Base-by-base conservation (phyloP, 2,797 vertebrate genomes). In the Microhierax caerulescens region DNA sequence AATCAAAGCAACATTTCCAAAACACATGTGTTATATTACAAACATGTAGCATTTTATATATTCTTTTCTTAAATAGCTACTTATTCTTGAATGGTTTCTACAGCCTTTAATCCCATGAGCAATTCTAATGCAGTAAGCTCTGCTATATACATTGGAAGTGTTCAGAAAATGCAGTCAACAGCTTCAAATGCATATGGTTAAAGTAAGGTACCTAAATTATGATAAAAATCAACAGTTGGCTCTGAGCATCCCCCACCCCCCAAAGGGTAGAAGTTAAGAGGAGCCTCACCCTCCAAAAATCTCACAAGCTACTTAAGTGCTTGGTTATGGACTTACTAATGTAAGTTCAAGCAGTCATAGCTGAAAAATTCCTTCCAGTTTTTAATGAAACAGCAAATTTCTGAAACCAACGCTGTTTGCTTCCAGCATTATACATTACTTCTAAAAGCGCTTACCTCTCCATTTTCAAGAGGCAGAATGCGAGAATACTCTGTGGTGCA, bases 401-500 rank as follows among this genome's bases (percentile, higher is more conserved):
- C 13, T 48, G 37, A 84, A 73, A 41, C 2, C 4, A 27, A 45
- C 37, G 54, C 6, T 53, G 37, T 64, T 88, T 61, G 39, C 34
- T 84, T 82, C 51, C 61, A 82, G 30, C 4, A 11, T n/a, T 10
- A 34, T 41, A 56, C 30, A 1, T 13, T 9, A 36, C 27, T 41
- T 18, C 54, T 32, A 11, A 45, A 48, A 48, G 24, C 37, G 96
- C 97, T 97, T 93, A 99, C 99, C 98, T 99, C 99, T 90, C 99
- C 99, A 1, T 99, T 99, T 98, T 99, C 99, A 94, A 99, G 97
- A 59, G 99, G 99, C 30, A 99, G 97, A 36, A 99, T 98, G 25
- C 98, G 98, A 5, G 99, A 99, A 97, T 99, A 99, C 34, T 99
- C 99, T 2, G 99, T 99, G 69, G 98, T 98, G 95, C 99, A 99